A percentile compares a stretch with the other conserved stretches of the same genome.
Evolutionary conservation across 2,113 vertebrate genomes (phyloP).

Genomic region (Dasyornis broadbenti): DNA sequence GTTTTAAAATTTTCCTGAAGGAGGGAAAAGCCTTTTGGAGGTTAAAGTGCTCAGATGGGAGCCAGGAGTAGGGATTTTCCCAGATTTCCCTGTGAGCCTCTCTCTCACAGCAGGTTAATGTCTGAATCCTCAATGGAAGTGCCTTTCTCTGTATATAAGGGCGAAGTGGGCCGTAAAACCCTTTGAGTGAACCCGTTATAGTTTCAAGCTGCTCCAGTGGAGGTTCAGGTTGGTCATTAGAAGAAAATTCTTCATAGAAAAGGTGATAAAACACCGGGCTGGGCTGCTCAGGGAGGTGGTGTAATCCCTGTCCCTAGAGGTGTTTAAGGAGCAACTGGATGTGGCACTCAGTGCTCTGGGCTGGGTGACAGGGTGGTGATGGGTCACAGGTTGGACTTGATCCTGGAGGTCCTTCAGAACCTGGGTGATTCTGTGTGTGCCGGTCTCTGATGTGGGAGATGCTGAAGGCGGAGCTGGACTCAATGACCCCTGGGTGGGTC

Average conservation of each 20-base stretch:
- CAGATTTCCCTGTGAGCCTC: neutral
- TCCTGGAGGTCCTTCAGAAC: neutral
- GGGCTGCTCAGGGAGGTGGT: neutral
- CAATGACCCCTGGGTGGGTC: fast-evolving
- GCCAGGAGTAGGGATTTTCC: neutral
- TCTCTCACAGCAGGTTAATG: neutral
- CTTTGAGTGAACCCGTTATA: neutral
- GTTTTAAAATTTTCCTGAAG: neutral
- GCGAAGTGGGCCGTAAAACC: neutral
- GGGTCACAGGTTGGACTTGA: neutral
- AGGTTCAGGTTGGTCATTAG: neutral
- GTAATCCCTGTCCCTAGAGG: neutral
- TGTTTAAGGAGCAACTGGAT: fast-evolving
- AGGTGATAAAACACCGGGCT: neutral
- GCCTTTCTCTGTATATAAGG: neutral
- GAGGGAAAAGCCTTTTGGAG: neutral
- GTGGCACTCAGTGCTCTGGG: neutral
- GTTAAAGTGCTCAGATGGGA: neutral
- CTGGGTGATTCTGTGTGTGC: neutral
- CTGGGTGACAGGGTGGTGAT: neutral
- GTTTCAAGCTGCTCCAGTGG: neutral
- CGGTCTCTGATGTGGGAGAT: neutral
- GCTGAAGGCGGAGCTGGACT: neutral
- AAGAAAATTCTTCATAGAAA: neutral
- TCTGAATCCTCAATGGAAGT: neutral